Percentiles rank a stretch among this genome's conserved stretches.
Evolutionary conservation across 2,888 invertebrate genomes (phyloP).

Genomic region (Drosophila mettleri): DNA sequence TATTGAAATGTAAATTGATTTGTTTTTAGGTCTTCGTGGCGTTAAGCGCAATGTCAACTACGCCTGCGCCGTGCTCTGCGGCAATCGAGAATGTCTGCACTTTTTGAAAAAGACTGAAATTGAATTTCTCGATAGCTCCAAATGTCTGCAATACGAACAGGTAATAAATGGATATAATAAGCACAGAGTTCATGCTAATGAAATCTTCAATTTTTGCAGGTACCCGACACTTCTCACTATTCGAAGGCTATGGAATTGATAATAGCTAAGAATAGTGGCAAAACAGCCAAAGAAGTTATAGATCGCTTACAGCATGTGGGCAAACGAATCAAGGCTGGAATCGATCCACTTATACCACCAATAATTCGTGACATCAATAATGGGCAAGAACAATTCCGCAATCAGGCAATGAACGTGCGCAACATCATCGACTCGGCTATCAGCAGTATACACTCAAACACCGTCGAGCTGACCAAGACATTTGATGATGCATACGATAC

Average conservation of each 20-base stretch:
- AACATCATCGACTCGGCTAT: slow-evolving; percentile 56
- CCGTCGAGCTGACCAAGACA: slow-evolving; percentile 37
- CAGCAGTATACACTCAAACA: slow-evolving; percentile 52
- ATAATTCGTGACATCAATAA: slow-evolving; percentile 48
- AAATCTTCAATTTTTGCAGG: slow-evolving; percentile 24
- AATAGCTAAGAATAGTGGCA: neutral
- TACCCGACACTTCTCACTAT: slow-evolving; percentile 45
- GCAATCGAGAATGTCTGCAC: slow-evolving; percentile 51
- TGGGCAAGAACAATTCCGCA: slow-evolving; percentile 44
- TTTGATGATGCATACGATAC: slow-evolving; percentile 63
- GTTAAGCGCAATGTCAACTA: slow-evolving; percentile 65
- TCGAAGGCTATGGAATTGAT: slow-evolving; percentile 38
- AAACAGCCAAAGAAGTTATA: slow-evolving; percentile 34
- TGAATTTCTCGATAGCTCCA: slow-evolving; percentile 56
- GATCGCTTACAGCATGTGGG: slow-evolving; percentile 39
- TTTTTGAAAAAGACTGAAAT: slow-evolving; percentile 54
- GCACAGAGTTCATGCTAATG: neutral
- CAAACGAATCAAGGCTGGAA: slow-evolving; percentile 33
- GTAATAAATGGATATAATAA: slow-evolving; percentile 19
- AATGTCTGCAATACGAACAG: slow-evolving; percentile 55
- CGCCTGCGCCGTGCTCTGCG: slow-evolving; percentile 63
- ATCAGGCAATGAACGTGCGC: slow-evolving; percentile 50
- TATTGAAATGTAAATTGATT: no score
- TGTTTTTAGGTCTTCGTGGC: slow-evolving; percentile 52
- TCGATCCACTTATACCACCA: slow-evolving; percentile 47